phyloP scores from a whole-genome alignment of 35 echinoderm and acorn worm species.

The Hemicentrotus pulcherrimus region DNA sequence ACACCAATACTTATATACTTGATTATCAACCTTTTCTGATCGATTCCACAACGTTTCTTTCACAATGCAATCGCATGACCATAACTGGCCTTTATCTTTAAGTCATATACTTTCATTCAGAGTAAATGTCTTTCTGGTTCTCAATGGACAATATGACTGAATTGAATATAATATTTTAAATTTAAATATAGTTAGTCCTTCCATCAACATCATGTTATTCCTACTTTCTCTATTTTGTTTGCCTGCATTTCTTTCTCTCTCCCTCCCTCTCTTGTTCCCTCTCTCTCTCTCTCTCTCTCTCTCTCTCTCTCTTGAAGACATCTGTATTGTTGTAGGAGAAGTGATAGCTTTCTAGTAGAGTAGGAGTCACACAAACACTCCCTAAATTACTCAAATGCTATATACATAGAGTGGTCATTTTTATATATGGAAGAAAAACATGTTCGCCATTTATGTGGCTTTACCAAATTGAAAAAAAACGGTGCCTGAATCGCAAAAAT shows the following conservation, averaged over 20 bases:
- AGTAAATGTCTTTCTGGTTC: too few species aligned
- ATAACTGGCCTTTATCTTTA: too few species aligned
- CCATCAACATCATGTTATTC: too few species aligned
- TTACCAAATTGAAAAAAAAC: neutral
- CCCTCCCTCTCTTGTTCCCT: neutral
- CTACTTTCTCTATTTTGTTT: too few species aligned
- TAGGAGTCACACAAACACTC: neutral
- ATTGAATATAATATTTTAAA: too few species aligned
- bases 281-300: neutral
- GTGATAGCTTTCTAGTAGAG: neutral
- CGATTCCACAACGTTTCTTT: too few species aligned
- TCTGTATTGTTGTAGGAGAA: neutral
- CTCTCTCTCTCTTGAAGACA: neutral
- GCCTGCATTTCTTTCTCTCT: neutral
- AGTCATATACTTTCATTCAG: too few species aligned
- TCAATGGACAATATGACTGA: too few species aligned
- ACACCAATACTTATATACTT: too few species aligned
- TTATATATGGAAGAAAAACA: neutral
- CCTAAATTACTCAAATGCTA: neutral
- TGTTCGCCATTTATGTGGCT: neutral
- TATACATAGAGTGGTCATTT: neutral
- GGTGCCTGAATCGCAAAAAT: neutral
- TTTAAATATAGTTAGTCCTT: too few species aligned
- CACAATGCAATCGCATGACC: too few species aligned
- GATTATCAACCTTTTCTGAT: too few species aligned